phyloP scores from a whole-genome alignment of 2,888 invertebrate species.

The Gerosis bhagava region DNA sequence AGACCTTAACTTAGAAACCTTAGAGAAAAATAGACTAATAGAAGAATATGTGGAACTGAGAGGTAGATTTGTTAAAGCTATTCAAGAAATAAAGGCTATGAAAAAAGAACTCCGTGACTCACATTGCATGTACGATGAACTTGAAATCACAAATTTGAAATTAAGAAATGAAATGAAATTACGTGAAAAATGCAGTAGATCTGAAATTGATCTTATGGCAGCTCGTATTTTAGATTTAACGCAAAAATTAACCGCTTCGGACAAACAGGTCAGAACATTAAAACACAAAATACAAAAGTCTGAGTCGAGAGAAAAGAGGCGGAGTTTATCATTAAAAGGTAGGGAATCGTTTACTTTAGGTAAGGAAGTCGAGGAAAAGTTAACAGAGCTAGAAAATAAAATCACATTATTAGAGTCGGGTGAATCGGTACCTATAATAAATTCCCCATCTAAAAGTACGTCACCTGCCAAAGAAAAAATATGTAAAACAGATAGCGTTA shows the following conservation, averaged over 20 bases:
- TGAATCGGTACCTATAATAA: conserved; percentile 65
- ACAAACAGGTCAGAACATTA: conserved; percentile 90
- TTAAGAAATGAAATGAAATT: conserved; percentile 87
- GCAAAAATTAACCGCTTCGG: conserved; percentile 89
- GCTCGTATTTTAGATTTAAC: conserved; percentile 93
- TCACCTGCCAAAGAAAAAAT: conserved; percentile 80
- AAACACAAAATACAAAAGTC: conserved; percentile 91
- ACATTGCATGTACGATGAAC: conserved; percentile 89
- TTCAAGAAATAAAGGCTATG: conserved; percentile 92
- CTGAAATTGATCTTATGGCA: conserved; percentile 91
- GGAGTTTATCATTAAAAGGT: conserved; percentile 92
- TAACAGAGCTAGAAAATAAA: conserved; percentile 91
- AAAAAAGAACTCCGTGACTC: conserved; percentile 91
- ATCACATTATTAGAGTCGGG: conserved; percentile 85
- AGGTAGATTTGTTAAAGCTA: conserved; percentile 90
- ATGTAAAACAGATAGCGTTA: conserved; percentile 70
- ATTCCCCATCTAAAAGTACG: conserved; percentile 77
- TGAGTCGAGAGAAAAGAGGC: conserved; percentile 89
- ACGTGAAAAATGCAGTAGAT: conserved; percentile 84
- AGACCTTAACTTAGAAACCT: conserved; percentile 87
- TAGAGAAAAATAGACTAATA: conserved; percentile 89
- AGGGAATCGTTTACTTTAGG: conserved; percentile 90
- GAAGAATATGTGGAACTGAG: conserved; percentile 91
- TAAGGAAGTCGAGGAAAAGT: conserved; percentile 93
- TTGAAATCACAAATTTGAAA: conserved; percentile 90